Base-by-base conservation (phyloP, 2,888 invertebrate genomes). In the Xanthorhoe designata region DNA sequence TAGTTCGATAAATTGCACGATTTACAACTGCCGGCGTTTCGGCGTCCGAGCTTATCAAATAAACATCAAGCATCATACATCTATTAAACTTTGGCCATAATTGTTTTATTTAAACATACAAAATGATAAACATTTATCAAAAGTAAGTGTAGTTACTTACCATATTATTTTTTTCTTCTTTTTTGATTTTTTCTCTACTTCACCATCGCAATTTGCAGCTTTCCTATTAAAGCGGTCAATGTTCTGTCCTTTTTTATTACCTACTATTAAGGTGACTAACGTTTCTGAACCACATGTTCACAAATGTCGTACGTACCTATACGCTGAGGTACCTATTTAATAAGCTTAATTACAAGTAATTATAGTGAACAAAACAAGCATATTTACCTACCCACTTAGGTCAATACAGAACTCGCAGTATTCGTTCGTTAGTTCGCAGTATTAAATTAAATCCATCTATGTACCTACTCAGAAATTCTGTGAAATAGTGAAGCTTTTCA, bases 381-480 rank as follows among this genome's bases (percentile, higher is more conserved):
- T 55, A 17, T 47, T 45, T 49, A 50, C 9, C 17, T n/a, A 35
- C 24, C 9, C 47, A 58, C 32, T 32, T 13, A 45, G 52, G 15
- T 45, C 38, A 24, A 45, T 45, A 45, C 45, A 57, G 81, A 87
- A 87, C 87, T 88, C 78, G 83, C n/a, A n/a, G n/a, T n/a, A n/a
- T n/a, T n/a, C n/a, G n/a, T n/a, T n/a, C n/a, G n/a, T n/a, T n/a
- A n/a, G n/a, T n/a, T n/a, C n/a, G 73, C 69, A 61, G 78, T 85
- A 89, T 89, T 89, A 89, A 89, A 86, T 82, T 77, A 81, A 87
- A 85, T 85, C 84, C 75, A 80, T 66, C 62, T 76, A 59, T 65
- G 59, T 54, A 62, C 19, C 56, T 54, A 62, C 29, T 32, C 42
- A 56, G 50, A 13, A 57, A 80, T 89, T 88, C 85, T 76, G 76